Evolutionary conservation across 2,113 vertebrate genomes (phyloP).

Genomic region (Oceanodroma tethys): DNA sequence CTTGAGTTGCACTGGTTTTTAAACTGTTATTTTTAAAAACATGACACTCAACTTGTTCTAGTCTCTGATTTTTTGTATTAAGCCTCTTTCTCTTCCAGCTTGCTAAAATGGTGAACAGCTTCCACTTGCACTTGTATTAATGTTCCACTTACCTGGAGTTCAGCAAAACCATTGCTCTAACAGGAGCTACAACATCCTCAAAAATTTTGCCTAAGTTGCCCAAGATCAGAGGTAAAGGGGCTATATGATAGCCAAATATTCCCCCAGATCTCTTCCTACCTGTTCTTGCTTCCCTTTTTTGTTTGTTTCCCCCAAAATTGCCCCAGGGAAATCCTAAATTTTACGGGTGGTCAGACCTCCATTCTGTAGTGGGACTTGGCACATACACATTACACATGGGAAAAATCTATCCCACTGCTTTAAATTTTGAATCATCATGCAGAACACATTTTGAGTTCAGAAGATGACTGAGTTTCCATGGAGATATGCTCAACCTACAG

Average conservation of each 20-base stretch:
- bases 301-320: not conserved
- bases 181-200: not conserved
- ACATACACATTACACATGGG: not conserved
- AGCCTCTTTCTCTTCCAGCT: not conserved
- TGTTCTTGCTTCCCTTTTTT: not conserved
- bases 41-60: not conserved
- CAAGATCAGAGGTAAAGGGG: not conserved
- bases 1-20: not conserved
- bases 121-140: not conserved
- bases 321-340: not conserved
- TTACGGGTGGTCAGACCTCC: not conserved
- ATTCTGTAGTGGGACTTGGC: not conserved
- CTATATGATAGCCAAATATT: not conserved
- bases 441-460: not conserved
- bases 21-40: not conserved
- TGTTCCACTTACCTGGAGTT: not conserved
- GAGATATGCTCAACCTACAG: slow-evolving; percentile 14
- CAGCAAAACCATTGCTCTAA: not conserved
- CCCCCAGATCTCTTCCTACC: not conserved
- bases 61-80: not conserved
- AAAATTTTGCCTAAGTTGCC: not conserved
- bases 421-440: not conserved
- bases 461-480: slow-evolving; percentile 40
- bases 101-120: not conserved
- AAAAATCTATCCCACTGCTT: not conserved